Percentiles rank a stretch among this genome's conserved stretches.
Evolutionary conservation across 1,140 invertebrate species (phyloP).

Genomic region (Drosophila bocki): DNA sequence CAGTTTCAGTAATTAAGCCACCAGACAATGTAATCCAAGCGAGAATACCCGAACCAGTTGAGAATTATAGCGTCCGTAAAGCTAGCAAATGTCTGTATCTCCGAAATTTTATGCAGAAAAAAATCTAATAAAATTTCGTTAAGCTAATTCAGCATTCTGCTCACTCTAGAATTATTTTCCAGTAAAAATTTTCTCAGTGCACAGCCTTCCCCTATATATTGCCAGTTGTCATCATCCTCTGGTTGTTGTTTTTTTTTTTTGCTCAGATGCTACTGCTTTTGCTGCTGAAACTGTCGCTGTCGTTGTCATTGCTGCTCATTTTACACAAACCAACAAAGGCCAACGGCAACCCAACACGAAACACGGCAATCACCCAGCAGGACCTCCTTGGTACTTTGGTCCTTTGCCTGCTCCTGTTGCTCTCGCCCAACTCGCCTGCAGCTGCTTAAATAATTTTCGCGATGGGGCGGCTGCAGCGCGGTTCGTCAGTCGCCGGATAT

Average conservation of each 20-base stretch:
- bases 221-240: slow-evolving; percentile 31
- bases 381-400: slow-evolving; percentile 2
- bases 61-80: background rate
- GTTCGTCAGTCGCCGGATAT: slow-evolving; percentile 60
- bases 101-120: too few relatives aligned
- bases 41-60: background rate
- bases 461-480: slow-evolving; percentile 25
- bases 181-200: slow-evolving; percentile 1
- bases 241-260: slow-evolving; percentile 32
- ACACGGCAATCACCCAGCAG: slow-evolving; percentile 31
- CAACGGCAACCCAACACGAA: slow-evolving; percentile 58
- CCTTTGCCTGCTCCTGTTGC: slow-evolving; percentile 10
- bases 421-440: slow-evolving; percentile 40
- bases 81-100: background rate
- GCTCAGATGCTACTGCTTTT: slow-evolving; percentile 4
- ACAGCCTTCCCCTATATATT: background rate
- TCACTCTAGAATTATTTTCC: too few relatives aligned
- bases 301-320: slow-evolving; percentile 69
- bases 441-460: slow-evolving; percentile 77
- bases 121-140: too few relatives aligned
- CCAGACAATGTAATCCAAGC: too few relatives aligned
- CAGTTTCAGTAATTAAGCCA: too few relatives aligned
- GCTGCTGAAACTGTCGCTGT: slow-evolving; percentile 27
- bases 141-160: too few relatives aligned
- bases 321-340: slow-evolving; percentile 68